Evolutionary conservation across 2,888 invertebrate species (phyloP).

Genomic region (Ormyrus labotus): DNA sequence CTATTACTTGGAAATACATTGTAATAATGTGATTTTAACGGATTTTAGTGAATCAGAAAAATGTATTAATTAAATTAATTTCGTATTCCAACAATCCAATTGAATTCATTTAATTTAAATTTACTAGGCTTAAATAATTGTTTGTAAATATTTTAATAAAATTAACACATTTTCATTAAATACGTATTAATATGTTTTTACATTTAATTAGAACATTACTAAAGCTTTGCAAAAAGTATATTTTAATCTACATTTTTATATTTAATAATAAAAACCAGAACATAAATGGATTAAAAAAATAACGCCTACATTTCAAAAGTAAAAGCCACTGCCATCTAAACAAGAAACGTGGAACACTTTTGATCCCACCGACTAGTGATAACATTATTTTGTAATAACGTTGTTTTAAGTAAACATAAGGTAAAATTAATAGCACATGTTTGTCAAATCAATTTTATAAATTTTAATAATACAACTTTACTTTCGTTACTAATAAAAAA

Average conservation of each 20-base stretch:
- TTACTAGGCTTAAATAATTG: too few species aligned
- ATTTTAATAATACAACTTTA: background rate
- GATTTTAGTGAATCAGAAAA: background rate
- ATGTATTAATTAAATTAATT: slow-evolving; percentile 1
- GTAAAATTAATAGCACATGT: background rate
- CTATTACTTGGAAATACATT: too few species aligned
- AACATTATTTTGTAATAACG: background rate
- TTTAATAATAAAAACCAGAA: too few species aligned
- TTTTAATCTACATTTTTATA: too few species aligned
- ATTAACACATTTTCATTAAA: too few species aligned
- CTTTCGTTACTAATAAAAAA: background rate
- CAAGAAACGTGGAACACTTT: background rate
- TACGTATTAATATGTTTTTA: too few species aligned
- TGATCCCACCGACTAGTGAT: background rate
- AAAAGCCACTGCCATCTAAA: background rate
- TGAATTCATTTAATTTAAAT: too few species aligned
- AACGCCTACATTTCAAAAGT: background rate
- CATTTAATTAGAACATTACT: too few species aligned
- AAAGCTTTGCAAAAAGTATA: too few species aligned
- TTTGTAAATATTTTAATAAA: too few species aligned
- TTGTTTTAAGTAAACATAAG: background rate
- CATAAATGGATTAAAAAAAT: background rate
- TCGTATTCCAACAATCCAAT: background rate
- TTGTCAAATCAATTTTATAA: background rate
- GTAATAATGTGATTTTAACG: too few species aligned